Conservation (phyloP, 2,113 vertebrate genomes). For the Poecile atricapillus region DNA sequence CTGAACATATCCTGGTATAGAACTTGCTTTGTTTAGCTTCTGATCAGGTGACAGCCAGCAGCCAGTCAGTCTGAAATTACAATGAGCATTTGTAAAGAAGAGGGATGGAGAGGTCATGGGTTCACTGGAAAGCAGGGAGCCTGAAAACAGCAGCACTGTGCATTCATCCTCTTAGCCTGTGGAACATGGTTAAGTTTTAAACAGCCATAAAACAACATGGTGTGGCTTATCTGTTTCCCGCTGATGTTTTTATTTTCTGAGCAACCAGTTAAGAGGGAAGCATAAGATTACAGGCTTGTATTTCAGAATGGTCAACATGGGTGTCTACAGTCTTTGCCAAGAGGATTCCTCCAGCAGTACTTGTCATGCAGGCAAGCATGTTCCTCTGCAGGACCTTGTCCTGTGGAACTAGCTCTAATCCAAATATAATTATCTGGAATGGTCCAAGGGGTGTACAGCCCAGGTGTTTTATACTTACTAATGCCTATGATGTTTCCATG, state of each 20-base stretch:
- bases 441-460: too few relatives aligned
- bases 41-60: neutral
- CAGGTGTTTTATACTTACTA: neutral
- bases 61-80: neutral
- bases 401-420: neutral
- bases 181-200: neutral
- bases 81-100: neutral
- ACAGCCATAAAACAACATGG: neutral
- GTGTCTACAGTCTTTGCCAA: neutral
- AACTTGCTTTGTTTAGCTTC: neutral
- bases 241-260: neutral
- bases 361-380: fast-evolving
- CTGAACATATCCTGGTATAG: neutral
- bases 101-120: neutral
- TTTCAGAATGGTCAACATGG: neutral
- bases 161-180: neutral
- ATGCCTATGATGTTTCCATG: neutral
- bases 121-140: neutral
- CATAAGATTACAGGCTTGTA: neutral
- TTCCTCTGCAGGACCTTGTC: neutral
- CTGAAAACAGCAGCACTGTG: neutral
- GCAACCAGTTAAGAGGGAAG: neutral
- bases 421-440: neutral
- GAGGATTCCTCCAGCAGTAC: neutral
- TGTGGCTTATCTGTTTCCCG: neutral